phyloP scores from a whole-genome alignment of 2,888 invertebrate genomes.

The Gandaritis pyraliata region DNA sequence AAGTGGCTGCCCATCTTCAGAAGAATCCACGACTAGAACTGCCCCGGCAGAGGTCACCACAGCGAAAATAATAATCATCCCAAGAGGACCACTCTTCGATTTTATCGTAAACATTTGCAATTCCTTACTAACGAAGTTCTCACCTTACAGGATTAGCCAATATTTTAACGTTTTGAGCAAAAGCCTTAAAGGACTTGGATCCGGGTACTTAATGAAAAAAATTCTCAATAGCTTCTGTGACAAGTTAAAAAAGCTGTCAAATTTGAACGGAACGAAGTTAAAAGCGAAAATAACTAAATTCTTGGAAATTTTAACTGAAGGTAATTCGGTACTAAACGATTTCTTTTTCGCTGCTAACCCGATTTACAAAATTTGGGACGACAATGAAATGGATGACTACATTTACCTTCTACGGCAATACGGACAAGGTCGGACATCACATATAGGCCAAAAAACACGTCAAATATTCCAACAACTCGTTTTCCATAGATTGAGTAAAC shows the following conservation, averaged over 20 bases:
- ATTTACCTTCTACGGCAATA: constrained; percentile 57
- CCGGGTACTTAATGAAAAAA: constrained; percentile 48
- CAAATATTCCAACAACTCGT: constrained; percentile 52
- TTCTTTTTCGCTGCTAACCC: constrained; percentile 60
- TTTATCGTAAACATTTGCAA: constrained; percentile 61
- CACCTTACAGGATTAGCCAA: constrained; percentile 42
- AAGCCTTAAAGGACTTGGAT: constrained; percentile 50
- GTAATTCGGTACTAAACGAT: constrained; percentile 49
- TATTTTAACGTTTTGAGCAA: constrained; percentile 57
- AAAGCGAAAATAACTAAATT: constrained; percentile 52
- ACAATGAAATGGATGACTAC: constrained; percentile 61
- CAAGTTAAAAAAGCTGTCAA: constrained; percentile 49
- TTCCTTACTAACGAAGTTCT: constrained; percentile 52
- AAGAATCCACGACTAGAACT: constrained; percentile 16
- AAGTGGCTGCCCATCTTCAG: constrained; percentile 19
- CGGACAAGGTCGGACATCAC: constrained; percentile 45
- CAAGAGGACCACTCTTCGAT: constrained; percentile 60
- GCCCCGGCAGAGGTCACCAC: constrained; percentile 30
- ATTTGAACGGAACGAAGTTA: constrained; percentile 46
- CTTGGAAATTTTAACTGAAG: constrained; percentile 47
- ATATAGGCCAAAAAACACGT: constrained; percentile 54
- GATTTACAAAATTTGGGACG: constrained; percentile 51
- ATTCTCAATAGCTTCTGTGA: constrained; percentile 52
- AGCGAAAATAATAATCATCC: constrained; percentile 33
- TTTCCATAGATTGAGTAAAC: constrained; percentile 50